Base-by-base conservation (phyloP, 2,888 invertebrate genomes). In the Amphipoea oculea region DNA sequence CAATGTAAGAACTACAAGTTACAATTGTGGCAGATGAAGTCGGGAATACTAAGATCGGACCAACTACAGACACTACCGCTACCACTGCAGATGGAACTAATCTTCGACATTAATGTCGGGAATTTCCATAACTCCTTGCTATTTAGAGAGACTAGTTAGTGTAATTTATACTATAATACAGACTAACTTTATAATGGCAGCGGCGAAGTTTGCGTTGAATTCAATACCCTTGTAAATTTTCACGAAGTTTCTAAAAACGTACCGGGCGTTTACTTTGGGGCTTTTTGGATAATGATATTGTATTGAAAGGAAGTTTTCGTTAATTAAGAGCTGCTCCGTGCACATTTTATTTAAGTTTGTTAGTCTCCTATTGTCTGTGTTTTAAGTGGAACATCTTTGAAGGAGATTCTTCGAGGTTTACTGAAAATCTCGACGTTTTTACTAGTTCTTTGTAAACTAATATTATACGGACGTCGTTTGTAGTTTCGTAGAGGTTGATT, bases 41-140 rank as follows among this genome's bases (percentile, higher is more conserved):
- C 95, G 42, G 97, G 96, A 0, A 90, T 97, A 2, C 89, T 96
- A 5, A 90, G 86, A 2, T 94, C 95, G 0, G 62, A 91, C 2
- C 93, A 95, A 75, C 89, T 96, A 29, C 86, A 94, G 45, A 92
- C 94, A 78, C 89, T 97, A 29, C 97, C 97, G 0, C 84, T 93
- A 3, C 92, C 96, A 0, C 84, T 97, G 76, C 96, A 95, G 84
- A 96, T 95, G 95, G 97, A 97, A 86, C 93, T 97, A 29, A 96
- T 96, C 62, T 97, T 96, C 77, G 97, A 97, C 83, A 96, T 96
- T 62, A 97, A 96, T 77, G 95, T 97, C 23, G 94, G 93, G 40
- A 93, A 94, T 82, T 96, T 96, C 78, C 96, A 96, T 88, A 94
- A 94, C 73, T 94, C 96, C 1, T 76, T 96, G 75, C 86, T 97